These are phyloP conservation scores for Brachionus koreanus DNA, from an alignment of 1,140 invertebrate species.

Conservation along the genomic window DNA sequence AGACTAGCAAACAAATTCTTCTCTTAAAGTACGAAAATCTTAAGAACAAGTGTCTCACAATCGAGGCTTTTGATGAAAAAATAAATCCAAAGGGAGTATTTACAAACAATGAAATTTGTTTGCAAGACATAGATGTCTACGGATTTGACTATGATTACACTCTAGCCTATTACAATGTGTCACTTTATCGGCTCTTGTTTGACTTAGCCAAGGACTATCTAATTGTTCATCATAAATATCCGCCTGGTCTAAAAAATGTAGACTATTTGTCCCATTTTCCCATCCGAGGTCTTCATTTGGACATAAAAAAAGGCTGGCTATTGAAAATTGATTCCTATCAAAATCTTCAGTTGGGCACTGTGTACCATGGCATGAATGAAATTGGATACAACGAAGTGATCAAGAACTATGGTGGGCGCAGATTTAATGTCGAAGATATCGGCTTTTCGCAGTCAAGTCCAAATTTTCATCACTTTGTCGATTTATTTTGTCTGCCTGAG, in stretches of 20 bases:
- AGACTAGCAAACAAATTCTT: background rate
- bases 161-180: slow-evolving; percentile 85
- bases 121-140: slow-evolving; percentile 86
- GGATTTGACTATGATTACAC: slow-evolving; percentile 99
- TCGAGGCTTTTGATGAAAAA: slow-evolving; percentile 34
- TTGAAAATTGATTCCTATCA: slow-evolving; percentile 92
- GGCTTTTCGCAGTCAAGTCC: slow-evolving; percentile 59
- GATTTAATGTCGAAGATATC: slow-evolving; percentile 59
- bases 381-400: slow-evolving; percentile 80
- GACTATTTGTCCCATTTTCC: slow-evolving; percentile 35
- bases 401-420: slow-evolving; percentile 71
- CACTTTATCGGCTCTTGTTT: slow-evolving; percentile 84
- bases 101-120: slow-evolving; percentile 90
- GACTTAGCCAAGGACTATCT: slow-evolving; percentile 80
- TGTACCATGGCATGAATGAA: slow-evolving; percentile 77
- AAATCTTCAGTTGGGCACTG: slow-evolving; percentile 88
- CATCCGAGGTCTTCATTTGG: slow-evolving; percentile 41
- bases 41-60: background rate
- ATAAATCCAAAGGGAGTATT: slow-evolving; percentile 72
- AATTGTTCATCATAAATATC: slow-evolving; percentile 68
- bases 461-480: slow-evolving; percentile 89
- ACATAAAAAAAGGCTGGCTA: slow-evolving; percentile 67
- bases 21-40: slow-evolving; percentile 4
- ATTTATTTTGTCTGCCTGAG: slow-evolving; percentile 94
- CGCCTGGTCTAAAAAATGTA: slow-evolving; percentile 4